Base-by-base conservation (phyloP, 1,140 invertebrate species). In the Frieseomelitta varia region DNA sequence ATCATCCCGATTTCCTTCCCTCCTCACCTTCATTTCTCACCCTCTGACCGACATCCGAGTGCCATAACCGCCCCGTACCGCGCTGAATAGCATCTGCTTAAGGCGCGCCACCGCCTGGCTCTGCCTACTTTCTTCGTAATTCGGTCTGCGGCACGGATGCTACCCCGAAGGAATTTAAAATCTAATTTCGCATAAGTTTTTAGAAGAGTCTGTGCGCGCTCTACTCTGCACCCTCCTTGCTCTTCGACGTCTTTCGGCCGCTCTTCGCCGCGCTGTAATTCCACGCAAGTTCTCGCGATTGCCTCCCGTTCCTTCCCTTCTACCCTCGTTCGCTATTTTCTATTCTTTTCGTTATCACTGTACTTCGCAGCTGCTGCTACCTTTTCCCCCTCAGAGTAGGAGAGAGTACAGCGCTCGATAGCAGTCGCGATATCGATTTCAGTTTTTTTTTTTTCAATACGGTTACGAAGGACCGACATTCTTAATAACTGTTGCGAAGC, bases 141-240 rank as follows among this genome's bases (percentile, higher is more conserved):
- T 92, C 72, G 61, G 24, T 34, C 34, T 67, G 85, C 58, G 68
- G 73, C 39, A 8, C 51, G 79, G 69, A 27, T 74, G 71, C 78
- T 65, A 77, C 63, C 39, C 39, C 85, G 74, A 85, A 83, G 79
- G 86, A 93, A 92, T 93, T 93, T 92, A 90, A 92, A 92, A 92
- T 92, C 91, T 92, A 93, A 93, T 93, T 93, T 92, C 87, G 88
- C 85, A 86, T 90, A 90, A 93, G 87, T 92, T 93, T 92, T 90
- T 80, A 88, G 89, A 91, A 88, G 81, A 30, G 58, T 73, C 81
- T 78, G 81, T 47, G 39, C 39, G 39, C 39, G 69, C 81, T 34
- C 53, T 74, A 30, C 19, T 47, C 39, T 47, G 8, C 39, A 47
- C 39, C 39, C 39, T 14, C 15, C 67, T 6, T 58, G 53, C 61